Evolutionary conservation across 2,797 vertebrate species (phyloP).

Genomic region (Sus cebifrons): DNA sequence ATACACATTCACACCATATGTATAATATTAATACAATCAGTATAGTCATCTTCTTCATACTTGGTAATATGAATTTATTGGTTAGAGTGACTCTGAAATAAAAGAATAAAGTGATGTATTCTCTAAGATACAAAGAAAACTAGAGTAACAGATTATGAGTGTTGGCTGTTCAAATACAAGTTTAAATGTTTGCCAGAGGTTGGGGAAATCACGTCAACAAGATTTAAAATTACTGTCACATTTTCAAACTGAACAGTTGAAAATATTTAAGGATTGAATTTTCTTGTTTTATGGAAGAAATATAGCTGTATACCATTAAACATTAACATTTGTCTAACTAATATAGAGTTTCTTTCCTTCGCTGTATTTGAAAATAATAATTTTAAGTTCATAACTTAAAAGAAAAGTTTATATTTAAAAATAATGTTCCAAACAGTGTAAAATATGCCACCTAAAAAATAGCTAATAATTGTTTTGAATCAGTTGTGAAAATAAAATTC

Average conservation of each 20-base stretch:
- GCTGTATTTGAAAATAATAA: constrained; percentile 2
- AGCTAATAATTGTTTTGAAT: background rate
- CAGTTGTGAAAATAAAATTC: background rate
- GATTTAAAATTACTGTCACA: constrained; percentile 27
- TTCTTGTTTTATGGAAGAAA: constrained; percentile 38
- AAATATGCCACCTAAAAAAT: background rate
- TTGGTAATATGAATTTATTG: background rate
- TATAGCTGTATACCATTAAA: background rate
- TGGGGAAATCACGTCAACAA: constrained; percentile 23
- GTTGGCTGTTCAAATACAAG: background rate
- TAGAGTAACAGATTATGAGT: background rate
- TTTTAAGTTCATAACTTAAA: background rate
- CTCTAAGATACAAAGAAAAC: background rate
- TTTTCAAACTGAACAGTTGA: constrained; percentile 2
- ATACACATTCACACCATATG: background rate
- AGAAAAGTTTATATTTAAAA: background rate
- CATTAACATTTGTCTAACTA: background rate
- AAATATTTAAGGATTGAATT: background rate
- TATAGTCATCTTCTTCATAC: background rate
- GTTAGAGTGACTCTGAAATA: background rate
- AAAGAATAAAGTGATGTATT: background rate
- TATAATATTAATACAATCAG: background rate
- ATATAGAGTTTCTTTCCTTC: constrained; percentile 30
- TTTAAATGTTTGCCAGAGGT: constrained; percentile 16
- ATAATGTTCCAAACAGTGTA: background rate